Evolutionary conservation across 2,113 vertebrate genomes (phyloP), one percentile per base, ranked within the genome.

Genomic region (Ammodytes dubius): DNA sequence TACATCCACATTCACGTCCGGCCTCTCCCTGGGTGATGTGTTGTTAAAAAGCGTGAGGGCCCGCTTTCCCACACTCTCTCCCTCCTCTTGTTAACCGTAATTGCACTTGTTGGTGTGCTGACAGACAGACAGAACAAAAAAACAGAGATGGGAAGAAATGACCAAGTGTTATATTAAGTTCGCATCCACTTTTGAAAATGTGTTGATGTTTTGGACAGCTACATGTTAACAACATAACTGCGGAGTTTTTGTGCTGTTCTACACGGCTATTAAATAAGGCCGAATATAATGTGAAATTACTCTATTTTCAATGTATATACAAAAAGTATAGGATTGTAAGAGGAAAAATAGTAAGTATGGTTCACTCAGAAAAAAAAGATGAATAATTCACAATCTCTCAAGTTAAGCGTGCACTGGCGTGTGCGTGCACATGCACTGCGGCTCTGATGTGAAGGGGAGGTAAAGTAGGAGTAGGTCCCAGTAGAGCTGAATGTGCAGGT

Each of bases 401-500:
- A 96, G 95, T 97, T 96, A 95, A 95, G 93, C 65, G 7, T 83
- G 79, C 84, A 74, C 78, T 70, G 68, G 71, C 72, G 11, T 27
- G 77, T 81, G 15, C 70, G 70, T 83, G 88, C 90, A 87, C 91
- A 74, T 76, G 83, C 80, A 82, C 77, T 1, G 90, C 85, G 94
- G 96, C 97, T 96, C 95, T 97, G 97, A 97, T 95, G 84, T 95
- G 96, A 94, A 96, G 95, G 93, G 95, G 94, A 96, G 94, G 96
- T 96, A 97, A 95, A 94, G 95, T 91, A 93, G 94, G 77, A 85
- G 85, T 47, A 89, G 91, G 93, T 99, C 97, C 97, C 97, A 96
- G 96, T 96, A 97, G 97, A 97, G 97, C 97, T 96, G 97, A 98
- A 98, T 96, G 95, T 97, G 96, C 97, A 97, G 96, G 96, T 97